Evolutionary conservation across 2,797 vertebrate species (phyloP), one percentile per base, ranked within the genome.

Genomic region (Todus mexicanus): DNA sequence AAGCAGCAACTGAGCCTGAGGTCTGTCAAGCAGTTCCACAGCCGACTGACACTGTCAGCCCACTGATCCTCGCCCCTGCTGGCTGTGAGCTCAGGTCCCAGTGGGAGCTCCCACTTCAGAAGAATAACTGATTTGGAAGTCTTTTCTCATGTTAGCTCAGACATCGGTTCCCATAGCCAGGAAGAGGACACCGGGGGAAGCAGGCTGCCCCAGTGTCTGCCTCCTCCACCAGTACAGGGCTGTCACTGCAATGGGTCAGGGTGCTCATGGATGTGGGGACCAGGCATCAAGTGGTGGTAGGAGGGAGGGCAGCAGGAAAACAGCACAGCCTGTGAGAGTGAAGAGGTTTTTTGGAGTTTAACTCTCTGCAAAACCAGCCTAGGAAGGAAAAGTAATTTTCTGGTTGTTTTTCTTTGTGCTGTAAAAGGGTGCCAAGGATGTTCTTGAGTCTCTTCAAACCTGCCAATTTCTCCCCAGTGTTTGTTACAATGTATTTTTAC

Each of bases 221-320:
- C 42, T 35, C 27, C 53, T 40, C 40, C 27, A n/a, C 13, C 0
- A 0, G 26, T 12, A 69, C 16, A 5, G 33, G 20, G 9, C 6
- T 47, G 27, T 20, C 60, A 35, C n/a, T 1, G 0, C 0, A 0
- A 16, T 1, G 25, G 23, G 35, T 3, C 2, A 2, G 43, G 56
- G 26, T 6, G 8, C 16, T 37, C 31, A 2, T 2, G 45, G 33
- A 11, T 16, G 14, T 1, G 0, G 54, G 45, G 27, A 42, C 7
- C 19, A 21, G 31, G 19, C 50, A 53, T 17, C 51, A 21, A 6
- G 9, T 5, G 43, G 11, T 2, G 2, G 37, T 26, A 38, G 59
- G 27, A 89, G 23, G 15, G 38, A 70, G 16, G 35, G 50, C 48
- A 72, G 59, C 33, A 40, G 21, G 26, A 16, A 25, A 85, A 31